Percentiles rank a stretch among this genome's conserved stretches.
Conservation (phyloP, 2,888 invertebrate genomes). For the Harmothoe impar region DNA sequence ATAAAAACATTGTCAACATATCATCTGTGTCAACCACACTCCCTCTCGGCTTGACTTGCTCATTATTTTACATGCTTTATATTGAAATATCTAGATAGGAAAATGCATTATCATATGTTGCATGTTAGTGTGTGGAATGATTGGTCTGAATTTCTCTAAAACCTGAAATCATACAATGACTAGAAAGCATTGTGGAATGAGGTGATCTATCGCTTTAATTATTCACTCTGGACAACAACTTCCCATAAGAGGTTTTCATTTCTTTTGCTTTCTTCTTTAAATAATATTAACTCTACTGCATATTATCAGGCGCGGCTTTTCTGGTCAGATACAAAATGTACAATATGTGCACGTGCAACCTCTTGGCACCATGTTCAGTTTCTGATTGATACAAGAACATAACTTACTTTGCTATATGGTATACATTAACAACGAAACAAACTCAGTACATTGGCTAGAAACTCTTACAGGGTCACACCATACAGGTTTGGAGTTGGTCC, state of each 20-base stretch:
- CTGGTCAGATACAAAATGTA: neutral
- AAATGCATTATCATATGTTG: neutral
- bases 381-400: neutral
- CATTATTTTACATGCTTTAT: neutral
- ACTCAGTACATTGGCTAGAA: neutral
- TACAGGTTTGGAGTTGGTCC: neutral
- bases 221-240: neutral
- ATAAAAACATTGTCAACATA: constrained; percentile 7
- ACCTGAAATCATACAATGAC: neutral
- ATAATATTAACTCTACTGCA: neutral
- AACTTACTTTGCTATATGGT: neutral
- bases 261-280: neutral
- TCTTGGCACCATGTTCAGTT: neutral
- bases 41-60: neutral
- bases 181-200: constrained; percentile 21
- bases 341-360: neutral
- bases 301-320: neutral
- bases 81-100: constrained; percentile 18
- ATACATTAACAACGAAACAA: neutral
- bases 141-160: neutral
- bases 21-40: neutral
- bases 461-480: neutral
- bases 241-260: neutral
- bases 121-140: neutral
- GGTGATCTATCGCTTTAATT: neutral